A percentile compares a stretch with the other conserved stretches of the same genome.
Conservation (phyloP, 2,113 vertebrate species). For the Macquaria australasica region DNA sequence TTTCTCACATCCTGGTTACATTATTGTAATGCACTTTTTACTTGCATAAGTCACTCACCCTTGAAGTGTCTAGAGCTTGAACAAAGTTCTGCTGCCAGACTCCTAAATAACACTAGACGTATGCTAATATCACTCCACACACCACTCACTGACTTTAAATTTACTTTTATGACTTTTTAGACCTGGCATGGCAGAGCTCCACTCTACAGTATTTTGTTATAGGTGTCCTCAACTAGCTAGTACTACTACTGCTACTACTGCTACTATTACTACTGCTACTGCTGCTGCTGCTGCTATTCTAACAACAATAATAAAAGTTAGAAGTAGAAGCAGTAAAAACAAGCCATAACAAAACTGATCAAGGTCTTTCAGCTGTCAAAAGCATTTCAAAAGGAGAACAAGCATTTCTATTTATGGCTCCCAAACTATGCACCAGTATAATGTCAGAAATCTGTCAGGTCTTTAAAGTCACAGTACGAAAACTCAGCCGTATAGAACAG, state of each 20-base stretch:
- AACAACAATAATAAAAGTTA: slow-evolving; percentile 5
- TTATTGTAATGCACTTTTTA: slow-evolving; percentile 43
- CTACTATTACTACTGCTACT: neutral
- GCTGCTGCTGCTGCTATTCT: neutral
- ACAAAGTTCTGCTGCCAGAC: slow-evolving; percentile 44
- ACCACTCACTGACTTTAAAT: slow-evolving; percentile 1
- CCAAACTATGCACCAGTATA: neutral
- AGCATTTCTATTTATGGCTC: slow-evolving; percentile 28
- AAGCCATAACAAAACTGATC: neutral
- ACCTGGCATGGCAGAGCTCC: neutral
- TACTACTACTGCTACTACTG: neutral
- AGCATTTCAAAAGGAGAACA: neutral
- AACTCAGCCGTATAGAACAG: neutral
- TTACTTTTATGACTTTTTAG: neutral
- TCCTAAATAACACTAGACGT: slow-evolving; percentile 18
- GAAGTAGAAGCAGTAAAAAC: slow-evolving; percentile 3
- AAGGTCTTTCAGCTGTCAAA: slow-evolving; percentile 7
- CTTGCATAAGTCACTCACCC: slow-evolving; percentile 24
- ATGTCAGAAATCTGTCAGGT: neutral
- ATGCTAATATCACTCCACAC: slow-evolving; percentile 16
- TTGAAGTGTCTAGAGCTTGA: slow-evolving; percentile 22
- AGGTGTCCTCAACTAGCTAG: neutral
- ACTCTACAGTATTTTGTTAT: neutral
- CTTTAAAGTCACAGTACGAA: neutral
- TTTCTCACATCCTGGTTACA: slow-evolving; percentile 52